Base-by-base conservation (phyloP, 1,140 invertebrate species). In the Hydropsyche tenuis region DNA sequence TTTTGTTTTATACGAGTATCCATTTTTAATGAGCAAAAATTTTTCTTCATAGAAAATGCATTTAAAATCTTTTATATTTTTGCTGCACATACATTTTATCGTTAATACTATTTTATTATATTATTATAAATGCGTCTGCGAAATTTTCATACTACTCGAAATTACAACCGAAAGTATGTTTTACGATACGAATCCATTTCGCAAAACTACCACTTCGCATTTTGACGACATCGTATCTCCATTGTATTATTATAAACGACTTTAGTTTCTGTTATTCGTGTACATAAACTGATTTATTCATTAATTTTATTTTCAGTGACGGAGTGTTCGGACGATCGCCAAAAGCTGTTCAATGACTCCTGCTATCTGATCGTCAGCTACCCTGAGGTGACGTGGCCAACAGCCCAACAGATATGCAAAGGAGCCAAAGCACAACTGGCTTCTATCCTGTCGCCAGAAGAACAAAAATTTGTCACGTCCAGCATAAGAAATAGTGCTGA, bases 341-440 rank as follows among this genome's bases (percentile, higher is more conserved):
- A 90, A 72, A 85, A 87, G 46, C 85, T 88, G 66, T 91, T 87
- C 84, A 89, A 88, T 77, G 87, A 87, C 37, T 86, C 87, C 45
- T 93, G 91, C 79, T 93, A 92, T 82, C 84, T 92, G 0, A 87
- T 92, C 78, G 89, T 91, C 7, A 89, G 89, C 46, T 91, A 90
- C 78, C 91, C 91, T 5, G 88, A 89, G 80, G 91, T 91, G 0
- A 91, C 89, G 0, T 93, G 91, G 91, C 79, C 82, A 20, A 92
- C 90, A 0, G 91, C 92, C 0, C 88, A 89, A 72, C 88, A 85
- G 81, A 89, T 92, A 4, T 93, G 92, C 78, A 82, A 86, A 70
- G 90, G 90, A 6, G 86, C 91, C 12, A 88, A 85, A 74, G 86
- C 87, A 73, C 83, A 88, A 72, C 81, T 91, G 16, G 83, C 89